Evolutionary conservation across 1,140 invertebrate species (phyloP).

Genomic region (Platorchestia sp.): DNA sequence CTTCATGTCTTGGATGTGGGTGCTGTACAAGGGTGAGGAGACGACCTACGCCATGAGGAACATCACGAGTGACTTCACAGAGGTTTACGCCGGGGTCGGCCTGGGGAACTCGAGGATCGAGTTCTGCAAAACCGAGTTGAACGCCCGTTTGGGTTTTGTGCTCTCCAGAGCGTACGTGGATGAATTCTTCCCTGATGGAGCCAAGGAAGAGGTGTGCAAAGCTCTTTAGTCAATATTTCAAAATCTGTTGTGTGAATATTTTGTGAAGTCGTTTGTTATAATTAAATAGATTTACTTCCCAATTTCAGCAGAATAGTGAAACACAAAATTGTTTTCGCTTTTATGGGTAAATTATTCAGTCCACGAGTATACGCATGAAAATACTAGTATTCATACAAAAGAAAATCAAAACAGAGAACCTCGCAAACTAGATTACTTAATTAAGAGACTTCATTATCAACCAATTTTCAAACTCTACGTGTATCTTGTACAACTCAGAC

Average conservation of each 20-base stretch:
- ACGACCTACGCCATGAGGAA: conserved; percentile 64
- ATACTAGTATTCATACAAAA: background rate
- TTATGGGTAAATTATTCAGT: too few relatives aligned
- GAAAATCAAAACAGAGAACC: too few relatives aligned
- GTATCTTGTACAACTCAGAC: background rate
- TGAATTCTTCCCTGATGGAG: conserved; percentile 85
- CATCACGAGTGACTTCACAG: conserved; percentile 38
- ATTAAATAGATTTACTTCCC: background rate
- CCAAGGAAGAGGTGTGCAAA: conserved; percentile 78
- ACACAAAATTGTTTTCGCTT: too few relatives aligned
- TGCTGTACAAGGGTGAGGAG: conserved; percentile 54
- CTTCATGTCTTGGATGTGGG: conserved; percentile 64
- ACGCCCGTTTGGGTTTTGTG: conserved; percentile 92
- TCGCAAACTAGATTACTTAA: too few relatives aligned
- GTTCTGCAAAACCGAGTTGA: conserved; percentile 93
- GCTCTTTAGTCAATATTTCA: background rate
- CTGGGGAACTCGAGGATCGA: conserved; percentile 77
- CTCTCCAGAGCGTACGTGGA: conserved; percentile 94
- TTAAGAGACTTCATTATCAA: background rate
- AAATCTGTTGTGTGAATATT: background rate
- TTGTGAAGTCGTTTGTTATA: background rate
- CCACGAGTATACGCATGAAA: background rate
- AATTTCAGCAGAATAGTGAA: background rate
- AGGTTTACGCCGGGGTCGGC: background rate
- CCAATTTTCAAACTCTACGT: background rate